phyloP scores from a whole-genome alignment of 37 sponge, comb jelly and placozoan genomes.

The Ephydatia muelleri region DNA sequence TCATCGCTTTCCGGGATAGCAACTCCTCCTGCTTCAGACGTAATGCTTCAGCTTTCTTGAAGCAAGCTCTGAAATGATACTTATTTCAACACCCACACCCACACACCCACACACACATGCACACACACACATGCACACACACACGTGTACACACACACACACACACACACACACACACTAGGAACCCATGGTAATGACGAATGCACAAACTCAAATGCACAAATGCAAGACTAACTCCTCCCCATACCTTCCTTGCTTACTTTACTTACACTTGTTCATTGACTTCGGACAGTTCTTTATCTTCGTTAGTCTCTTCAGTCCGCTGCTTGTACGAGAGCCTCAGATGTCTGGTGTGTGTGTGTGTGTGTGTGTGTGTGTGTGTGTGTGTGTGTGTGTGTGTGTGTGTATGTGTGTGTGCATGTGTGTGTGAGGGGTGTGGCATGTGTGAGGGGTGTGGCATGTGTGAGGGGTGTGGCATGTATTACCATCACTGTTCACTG shows the following conservation, averaged over 20 bases:
- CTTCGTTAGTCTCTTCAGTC: constrained; percentile 61
- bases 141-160: not conserved
- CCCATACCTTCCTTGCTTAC: not conserved
- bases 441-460: no score
- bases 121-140: not conserved
- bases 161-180: not conserved
- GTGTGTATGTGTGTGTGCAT: no score
- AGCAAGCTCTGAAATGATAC: constrained; percentile 34
- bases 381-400: no score
- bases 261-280: constrained; percentile 69
- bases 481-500: no score
- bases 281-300: constrained; percentile 51
- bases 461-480: no score
- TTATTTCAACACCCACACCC: not conserved
- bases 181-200: not conserved
- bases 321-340: constrained; percentile 37
- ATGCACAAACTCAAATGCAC: no score
- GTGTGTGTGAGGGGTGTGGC: no score
- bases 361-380: constrained; percentile 21
- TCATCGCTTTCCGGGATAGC: not conserved
- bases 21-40: constrained; percentile 61
- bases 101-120: not conserved
- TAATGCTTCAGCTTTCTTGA: constrained; percentile 58
- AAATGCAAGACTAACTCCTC: no score
- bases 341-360: constrained; percentile 37